These are phyloP conservation scores for Myanophis thanlyinensis DNA, from an alignment of 2,113 vertebrate species.

Conservation along the genomic window DNA sequence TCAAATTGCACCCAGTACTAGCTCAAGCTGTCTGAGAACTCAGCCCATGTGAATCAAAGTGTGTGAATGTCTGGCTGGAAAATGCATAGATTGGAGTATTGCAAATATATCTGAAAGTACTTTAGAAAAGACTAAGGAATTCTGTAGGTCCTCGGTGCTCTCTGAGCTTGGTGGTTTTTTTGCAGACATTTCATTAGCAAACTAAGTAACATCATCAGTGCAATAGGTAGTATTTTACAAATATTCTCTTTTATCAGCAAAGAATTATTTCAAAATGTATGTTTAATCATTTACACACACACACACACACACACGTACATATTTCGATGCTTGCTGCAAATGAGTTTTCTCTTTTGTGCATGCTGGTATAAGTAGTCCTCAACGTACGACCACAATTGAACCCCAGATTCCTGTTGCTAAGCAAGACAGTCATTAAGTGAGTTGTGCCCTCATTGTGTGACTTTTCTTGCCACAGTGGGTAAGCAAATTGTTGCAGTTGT, in stretches of 20 bases:
- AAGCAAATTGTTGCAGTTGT: background rate
- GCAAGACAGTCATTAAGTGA: background rate
- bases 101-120: background rate
- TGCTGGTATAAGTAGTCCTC: background rate
- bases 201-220: background rate
- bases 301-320: background rate
- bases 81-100: background rate
- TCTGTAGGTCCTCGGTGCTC: background rate
- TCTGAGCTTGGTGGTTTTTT: background rate
- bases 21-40: background rate
- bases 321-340: background rate
- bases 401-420: background rate
- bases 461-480: background rate
- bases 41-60: background rate
- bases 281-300: background rate
- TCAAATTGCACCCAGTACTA: background rate
- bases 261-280: background rate
- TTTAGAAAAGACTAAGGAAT: background rate
- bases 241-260: background rate
- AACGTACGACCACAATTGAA: background rate
- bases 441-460: background rate
- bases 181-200: background rate
- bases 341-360: background rate
- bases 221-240: background rate
- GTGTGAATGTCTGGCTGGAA: background rate